Evolutionary conservation across 1,140 invertebrate species (phyloP).

Genomic region (Rhagoletis zephyria): DNA sequence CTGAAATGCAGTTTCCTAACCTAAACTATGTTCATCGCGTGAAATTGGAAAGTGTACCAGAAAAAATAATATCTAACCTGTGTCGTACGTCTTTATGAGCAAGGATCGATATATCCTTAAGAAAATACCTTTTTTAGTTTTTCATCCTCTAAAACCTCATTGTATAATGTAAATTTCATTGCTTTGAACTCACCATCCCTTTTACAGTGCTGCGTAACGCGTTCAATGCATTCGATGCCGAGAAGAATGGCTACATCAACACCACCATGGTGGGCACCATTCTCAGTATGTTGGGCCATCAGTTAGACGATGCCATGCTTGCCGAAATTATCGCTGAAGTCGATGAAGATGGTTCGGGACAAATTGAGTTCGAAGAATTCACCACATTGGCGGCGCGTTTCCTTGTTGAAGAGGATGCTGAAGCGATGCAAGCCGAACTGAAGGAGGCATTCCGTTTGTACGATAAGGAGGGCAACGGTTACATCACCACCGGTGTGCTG

Average conservation of each 20-base stretch:
- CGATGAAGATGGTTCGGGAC: constrained; percentile 88
- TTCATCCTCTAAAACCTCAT: too few relatives aligned
- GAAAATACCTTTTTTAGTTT: too few relatives aligned
- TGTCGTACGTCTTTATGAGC: too few relatives aligned
- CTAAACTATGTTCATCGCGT: too few relatives aligned
- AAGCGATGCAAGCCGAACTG: constrained; percentile 87
- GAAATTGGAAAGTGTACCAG: too few relatives aligned
- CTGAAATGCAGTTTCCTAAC: too few relatives aligned
- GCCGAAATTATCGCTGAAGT: constrained; percentile 85
- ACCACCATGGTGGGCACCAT: constrained; percentile 89
- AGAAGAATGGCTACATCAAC: constrained; percentile 87
- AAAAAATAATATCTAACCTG: too few relatives aligned
- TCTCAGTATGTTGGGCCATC: constrained; percentile 86
- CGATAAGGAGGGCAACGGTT: constrained; percentile 90
- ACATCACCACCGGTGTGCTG: constrained; percentile 89
- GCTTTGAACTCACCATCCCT: too few relatives aligned
- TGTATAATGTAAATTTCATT: too few relatives aligned
- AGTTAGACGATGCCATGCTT: constrained; percentile 82
- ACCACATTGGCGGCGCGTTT: constrained; percentile 86
- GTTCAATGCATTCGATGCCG: constrained; percentile 90
- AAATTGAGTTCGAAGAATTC: constrained; percentile 94
- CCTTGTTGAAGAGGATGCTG: constrained; percentile 90
- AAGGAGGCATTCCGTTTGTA: constrained; percentile 93
- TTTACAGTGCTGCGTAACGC: constrained; percentile 84
- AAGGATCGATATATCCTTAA: too few relatives aligned